Evolutionary conservation across 2,797 vertebrate species (phyloP).

Genomic region (Eupleurogrammus muticus): DNA sequence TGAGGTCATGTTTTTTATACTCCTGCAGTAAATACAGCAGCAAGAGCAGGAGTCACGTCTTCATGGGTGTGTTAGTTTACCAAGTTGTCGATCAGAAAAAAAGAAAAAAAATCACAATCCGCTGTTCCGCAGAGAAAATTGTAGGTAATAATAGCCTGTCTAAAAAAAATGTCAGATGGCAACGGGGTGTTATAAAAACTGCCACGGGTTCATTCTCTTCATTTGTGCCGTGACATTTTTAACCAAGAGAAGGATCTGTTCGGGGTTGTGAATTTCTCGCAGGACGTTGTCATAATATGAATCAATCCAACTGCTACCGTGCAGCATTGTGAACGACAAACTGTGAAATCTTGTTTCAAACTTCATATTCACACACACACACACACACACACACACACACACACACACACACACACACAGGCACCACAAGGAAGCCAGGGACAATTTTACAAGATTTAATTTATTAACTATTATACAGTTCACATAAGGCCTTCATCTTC

Average conservation of each 20-base stretch:
- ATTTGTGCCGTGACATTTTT: slow-evolving; percentile 22
- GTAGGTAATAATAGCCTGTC: slow-evolving; percentile 36
- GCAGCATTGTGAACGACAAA: not conserved
- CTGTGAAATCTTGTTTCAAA: slow-evolving; percentile 10
- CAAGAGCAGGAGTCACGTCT: not conserved
- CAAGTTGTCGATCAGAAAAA: slow-evolving; percentile 36
- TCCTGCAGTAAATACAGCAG: not conserved
- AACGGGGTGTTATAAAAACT: slow-evolving; percentile 30
- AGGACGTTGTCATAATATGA: slow-evolving; percentile 22
- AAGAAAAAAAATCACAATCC: slow-evolving; percentile 20
- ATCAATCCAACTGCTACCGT: not conserved
- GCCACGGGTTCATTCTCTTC: not conserved
- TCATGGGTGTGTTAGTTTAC: slow-evolving; percentile 24
- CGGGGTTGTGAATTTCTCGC: slow-evolving; percentile 20
- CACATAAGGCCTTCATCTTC: slow-evolving; percentile 94
- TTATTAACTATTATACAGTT: slow-evolving; percentile 98
- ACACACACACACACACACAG: slow-evolving; percentile 41
- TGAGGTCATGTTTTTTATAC: not conserved
- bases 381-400: slow-evolving; percentile 28
- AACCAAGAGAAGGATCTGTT: slow-evolving; percentile 27
- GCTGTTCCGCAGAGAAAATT: slow-evolving; percentile 16
- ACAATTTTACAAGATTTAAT: slow-evolving; percentile 91
- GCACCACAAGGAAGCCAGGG: slow-evolving; percentile 49
- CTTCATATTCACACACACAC: slow-evolving; percentile 15
- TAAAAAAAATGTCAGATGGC: slow-evolving; percentile 34